Evolutionary conservation across 2,888 invertebrate genomes (phyloP), one percentile per base, ranked within the genome.

Genomic region (Meta bourneti): DNA sequence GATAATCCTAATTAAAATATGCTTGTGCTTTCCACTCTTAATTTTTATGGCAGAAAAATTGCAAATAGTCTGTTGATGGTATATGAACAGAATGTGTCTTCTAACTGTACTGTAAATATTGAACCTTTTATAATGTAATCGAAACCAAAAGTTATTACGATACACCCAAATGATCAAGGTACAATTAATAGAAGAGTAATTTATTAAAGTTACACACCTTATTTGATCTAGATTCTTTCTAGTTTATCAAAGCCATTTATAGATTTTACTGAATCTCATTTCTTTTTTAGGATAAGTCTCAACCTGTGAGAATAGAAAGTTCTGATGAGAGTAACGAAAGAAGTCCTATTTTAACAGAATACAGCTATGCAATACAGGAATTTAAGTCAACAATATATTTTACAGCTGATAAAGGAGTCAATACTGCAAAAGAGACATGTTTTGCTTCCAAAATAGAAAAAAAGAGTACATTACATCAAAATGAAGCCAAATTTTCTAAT

Each of bases 331-430:
- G 7, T 13, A 20, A 72, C 7, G 54, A 54, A 34, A 48, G 16
- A 84, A 75, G 54, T 61, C 75, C 84, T 75, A n/a, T 84, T 7
- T 16, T 52, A 20, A 61, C 54, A 48, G 78, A 86, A 86, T 86
- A 70, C 16, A 86, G 86, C 49, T 78, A 86, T 78, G 77, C 78
- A 86, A 20, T 86, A 13, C 77, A 84, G n/a, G 61, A 84, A 75
- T 54, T 72, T 11, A 52, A 78, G 13, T 86, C 86, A 8, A 81
- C 81, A 52, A 77, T 77, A n/a, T 9, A 7, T 34, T 7, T 78
- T 13, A 78, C 13, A 5, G n/a, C 78, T 51, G 54, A 61, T 48
- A 84, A 84, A 6, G 8, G 7, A 49, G 9, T 48, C 1, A 75
- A 72, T 51, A 11, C 48, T 52, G 8, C 78, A 70, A 71, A 61